phyloP scores from a whole-genome alignment of 1,140 invertebrate genomes.

The Radopholus similis region DNA sequence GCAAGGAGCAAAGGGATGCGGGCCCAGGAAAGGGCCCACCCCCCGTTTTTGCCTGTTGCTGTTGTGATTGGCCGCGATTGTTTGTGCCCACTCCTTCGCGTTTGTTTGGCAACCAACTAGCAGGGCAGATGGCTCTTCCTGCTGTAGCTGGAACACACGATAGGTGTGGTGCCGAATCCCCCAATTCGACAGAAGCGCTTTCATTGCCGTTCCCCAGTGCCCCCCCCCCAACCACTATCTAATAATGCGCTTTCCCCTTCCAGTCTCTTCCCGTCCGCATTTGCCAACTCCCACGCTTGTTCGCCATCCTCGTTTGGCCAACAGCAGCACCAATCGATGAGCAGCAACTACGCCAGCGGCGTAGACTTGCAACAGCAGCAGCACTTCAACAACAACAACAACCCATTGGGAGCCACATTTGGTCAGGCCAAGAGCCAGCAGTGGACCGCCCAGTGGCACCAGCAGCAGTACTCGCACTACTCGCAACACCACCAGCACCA shows the following conservation, averaged over 20 bases:
- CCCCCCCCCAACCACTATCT: neutral
- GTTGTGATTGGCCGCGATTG: too few relatives aligned
- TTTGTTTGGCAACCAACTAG: too few relatives aligned
- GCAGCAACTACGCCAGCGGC: neutral
- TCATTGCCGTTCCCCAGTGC: neutral
- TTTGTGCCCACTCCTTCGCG: too few relatives aligned
- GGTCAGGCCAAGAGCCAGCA: neutral
- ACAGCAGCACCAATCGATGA: neutral
- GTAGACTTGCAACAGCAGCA: too few relatives aligned
- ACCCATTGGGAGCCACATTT: neutral
- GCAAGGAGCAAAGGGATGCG: too few relatives aligned
- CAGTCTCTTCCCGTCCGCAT: neutral
- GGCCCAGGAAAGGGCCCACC: too few relatives aligned
- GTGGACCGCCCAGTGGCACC: neutral
- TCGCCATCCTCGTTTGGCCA: neutral
- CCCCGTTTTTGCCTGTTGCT: too few relatives aligned
- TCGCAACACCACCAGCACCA: conserved; percentile 72
- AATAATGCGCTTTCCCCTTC: neutral
- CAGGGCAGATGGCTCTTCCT: neutral
- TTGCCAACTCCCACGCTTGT: neutral
- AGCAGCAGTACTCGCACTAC: neutral
- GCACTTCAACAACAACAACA: neutral
- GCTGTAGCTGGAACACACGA: neutral
- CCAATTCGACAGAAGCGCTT: neutral
- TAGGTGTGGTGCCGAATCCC: neutral